Evolutionary conservation across 2,113 vertebrate genomes (phyloP), one percentile per base, ranked within the genome.

Genomic region (Leucoraja erinaceus): DNA sequence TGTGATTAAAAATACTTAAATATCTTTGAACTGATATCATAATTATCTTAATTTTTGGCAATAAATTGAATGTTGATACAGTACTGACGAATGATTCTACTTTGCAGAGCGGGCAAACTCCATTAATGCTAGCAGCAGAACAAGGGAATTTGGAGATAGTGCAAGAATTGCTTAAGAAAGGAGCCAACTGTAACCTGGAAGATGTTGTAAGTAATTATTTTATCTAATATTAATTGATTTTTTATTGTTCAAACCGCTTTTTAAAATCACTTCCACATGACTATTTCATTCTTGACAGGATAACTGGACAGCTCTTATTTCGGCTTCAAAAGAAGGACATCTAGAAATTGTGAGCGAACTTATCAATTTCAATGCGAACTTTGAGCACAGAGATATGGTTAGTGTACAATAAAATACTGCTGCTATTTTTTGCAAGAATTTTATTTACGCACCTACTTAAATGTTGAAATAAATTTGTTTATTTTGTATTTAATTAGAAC

Each of bases 231-330:
- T 76, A 63, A 56, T 33, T 16, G 25, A 4, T 93, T 90, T 75
- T 54, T 74, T 78, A 78, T 28, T 33, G 7, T 63, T 93, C 93
- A 70, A 28, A 16, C 66, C 22, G 63, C 10, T 12, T 93, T 92
- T 74, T 90, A 1, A 81, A 38, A 31, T 63, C 6, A 54, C 56
- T 22, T 0, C 70, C 1, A 61, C 12, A 92, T 78, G 90, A 12
- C 88, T 93, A 72, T 47, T 66, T 93, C 93, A 90, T 86, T 93
- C 90, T 0, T 94, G 92, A 8, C 94, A 99, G 99, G 99, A 99
- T 95, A 98, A 98, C 95, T 99, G 99, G 99, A 99, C 98, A 28
- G 98, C 99, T 6, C 96, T 99, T 93, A 98, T 99, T 95, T 98
- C 98, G 0, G 98, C 99, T 54, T 96, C 98, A 28, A 99, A 99